These are phyloP conservation scores for Petrophora chlorosata DNA, from an alignment of 2,888 invertebrate species.

Conservation along the genomic window DNA sequence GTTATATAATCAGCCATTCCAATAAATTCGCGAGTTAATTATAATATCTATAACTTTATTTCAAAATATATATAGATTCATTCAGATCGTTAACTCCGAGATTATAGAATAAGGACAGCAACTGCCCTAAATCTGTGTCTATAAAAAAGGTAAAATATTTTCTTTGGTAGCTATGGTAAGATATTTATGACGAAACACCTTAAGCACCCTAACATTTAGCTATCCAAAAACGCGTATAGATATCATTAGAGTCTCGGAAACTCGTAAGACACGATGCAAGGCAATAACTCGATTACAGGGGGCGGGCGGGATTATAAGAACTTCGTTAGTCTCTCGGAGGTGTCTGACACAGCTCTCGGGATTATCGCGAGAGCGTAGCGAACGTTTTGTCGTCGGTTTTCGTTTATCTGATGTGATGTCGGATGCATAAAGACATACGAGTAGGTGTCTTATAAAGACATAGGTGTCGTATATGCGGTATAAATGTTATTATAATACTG, in stretches of 20 bases:
- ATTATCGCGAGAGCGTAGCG: constrained; percentile 72
- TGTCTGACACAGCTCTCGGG: constrained; percentile 75
- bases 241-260: constrained; percentile 49
- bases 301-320: constrained; percentile 75
- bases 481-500: too few species aligned
- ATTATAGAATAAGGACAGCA: too few species aligned
- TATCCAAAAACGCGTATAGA: constrained; percentile 44
- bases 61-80: too few species aligned
- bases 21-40: too few species aligned
- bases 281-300: constrained; percentile 76
- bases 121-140: too few species aligned
- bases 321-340: constrained; percentile 80
- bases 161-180: too few species aligned
- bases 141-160: too few species aligned
- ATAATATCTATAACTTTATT: too few species aligned
- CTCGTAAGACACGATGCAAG: constrained; percentile 70
- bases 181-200: constrained; percentile 17
- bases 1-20: too few species aligned
- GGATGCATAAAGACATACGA: constrained; percentile 30
- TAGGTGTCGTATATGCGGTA: too few species aligned
- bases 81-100: too few species aligned
- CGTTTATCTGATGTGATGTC: constrained; percentile 50
- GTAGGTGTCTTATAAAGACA: too few species aligned
- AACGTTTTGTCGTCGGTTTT: constrained; percentile 65
- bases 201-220: constrained; percentile 23